These are phyloP conservation scores for Epinotia demarniana DNA, from an alignment of 2,888 invertebrate species.

Conservation along the genomic window DNA sequence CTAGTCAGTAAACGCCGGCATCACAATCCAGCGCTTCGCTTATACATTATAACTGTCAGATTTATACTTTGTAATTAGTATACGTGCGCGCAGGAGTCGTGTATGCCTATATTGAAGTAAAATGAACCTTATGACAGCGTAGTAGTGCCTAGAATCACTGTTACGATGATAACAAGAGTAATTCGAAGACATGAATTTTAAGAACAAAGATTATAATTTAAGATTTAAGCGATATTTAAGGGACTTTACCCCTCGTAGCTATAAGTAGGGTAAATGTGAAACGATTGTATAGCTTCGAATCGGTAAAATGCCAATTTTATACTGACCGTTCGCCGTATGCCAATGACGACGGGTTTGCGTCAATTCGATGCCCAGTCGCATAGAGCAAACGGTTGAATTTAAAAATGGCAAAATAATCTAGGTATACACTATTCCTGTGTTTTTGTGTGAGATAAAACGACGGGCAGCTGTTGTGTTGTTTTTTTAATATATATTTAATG, in stretches of 20 bases:
- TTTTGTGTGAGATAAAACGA: slow-evolving; percentile 55
- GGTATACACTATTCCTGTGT: slow-evolving; percentile 25
- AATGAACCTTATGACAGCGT: not conserved
- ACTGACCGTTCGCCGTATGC: not conserved
- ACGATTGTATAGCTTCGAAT: not conserved
- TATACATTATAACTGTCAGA: slow-evolving; percentile 36
- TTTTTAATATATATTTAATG: slow-evolving; percentile 56
- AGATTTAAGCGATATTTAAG: not conserved
- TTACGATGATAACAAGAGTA: not conserved
- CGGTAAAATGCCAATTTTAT: not conserved
- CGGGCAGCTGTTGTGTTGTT: slow-evolving; percentile 69
- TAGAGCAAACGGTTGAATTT: not conserved
- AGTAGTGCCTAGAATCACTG: not conserved
- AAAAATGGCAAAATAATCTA: not conserved
- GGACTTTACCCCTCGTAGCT: not conserved
- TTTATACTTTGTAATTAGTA: slow-evolving; percentile 28
- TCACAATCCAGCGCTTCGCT: slow-evolving; percentile 63
- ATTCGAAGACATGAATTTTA: not conserved
- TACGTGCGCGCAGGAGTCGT: slow-evolving; percentile 23
- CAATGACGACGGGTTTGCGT: not conserved
- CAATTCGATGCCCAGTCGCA: not conserved
- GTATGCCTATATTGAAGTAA: slow-evolving; percentile 17
- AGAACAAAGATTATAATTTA: slow-evolving; percentile 8
- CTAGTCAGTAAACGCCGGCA: slow-evolving; percentile 80
- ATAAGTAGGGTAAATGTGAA: not conserved